Base-by-base conservation (phyloP, 2,797 vertebrate species). In the Gambusia yucatana region DNA sequence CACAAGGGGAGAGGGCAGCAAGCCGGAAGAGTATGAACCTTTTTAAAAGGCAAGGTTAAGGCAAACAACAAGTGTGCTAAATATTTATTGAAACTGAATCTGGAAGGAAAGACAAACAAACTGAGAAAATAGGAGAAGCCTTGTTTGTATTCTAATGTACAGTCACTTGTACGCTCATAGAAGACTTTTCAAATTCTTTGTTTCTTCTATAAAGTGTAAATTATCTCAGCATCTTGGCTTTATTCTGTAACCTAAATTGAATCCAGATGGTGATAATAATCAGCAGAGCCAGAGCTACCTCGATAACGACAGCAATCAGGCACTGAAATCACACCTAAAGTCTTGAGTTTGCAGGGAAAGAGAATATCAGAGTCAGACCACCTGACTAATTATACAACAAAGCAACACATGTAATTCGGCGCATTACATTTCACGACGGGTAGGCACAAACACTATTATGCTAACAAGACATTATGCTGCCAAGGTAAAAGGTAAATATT, bases 321-420 rank as follows among this genome's bases (percentile, higher is more conserved):
- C 82, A 67, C 50, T 30, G 20, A 87, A 73, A 76, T 13, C 13
- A 46, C 57, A 65, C 16, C 65, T 30, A 16, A 57, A 78, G 41
- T n/a, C 16, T 43, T 72, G 67, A 77, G n/a, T 73, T 65, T 78
- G 44, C 47, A 57, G 72, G 48, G 30, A 80, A 76, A 85, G 70
- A 10, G 10, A 10, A 3, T 9, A 59, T 73, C 22, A 55, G 4
- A 46, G 65, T 80, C 50, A 14, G 30, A 16, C 25, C 73, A 46
- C 28, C 8, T n/a, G 33, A 52, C 8, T 74, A 65, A 76, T 82
- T 59, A 28, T 39, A 44, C n/a, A 20, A 16, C 22, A 25, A 28
- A 77, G 39, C 20, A 20, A 57, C 22, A 72, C 14, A 36, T 79
- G 36, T 67, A 65, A 85, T 73, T 82, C 16, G 77, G 13, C 36